phyloP scores from a whole-genome alignment of 1,140 invertebrate species.

The Aphidius gifuensis region DNA sequence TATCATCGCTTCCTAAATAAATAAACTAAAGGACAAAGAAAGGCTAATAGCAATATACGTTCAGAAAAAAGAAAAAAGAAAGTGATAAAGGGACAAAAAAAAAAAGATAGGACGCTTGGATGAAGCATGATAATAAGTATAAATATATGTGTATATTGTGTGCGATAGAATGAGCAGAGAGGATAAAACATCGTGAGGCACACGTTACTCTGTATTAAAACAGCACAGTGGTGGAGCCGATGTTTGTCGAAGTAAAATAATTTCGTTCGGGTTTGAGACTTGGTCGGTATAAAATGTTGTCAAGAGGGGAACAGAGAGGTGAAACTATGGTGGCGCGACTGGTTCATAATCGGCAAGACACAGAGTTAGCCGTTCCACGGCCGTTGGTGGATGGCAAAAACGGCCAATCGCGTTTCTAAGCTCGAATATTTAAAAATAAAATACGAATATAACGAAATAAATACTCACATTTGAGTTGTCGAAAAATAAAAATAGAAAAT shows the following conservation, averaged over 20 bases:
- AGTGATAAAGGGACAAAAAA: background rate
- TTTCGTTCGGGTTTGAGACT: conserved; percentile 27
- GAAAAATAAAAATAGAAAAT: too few relatives aligned
- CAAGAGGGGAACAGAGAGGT: background rate
- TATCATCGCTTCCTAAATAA: background rate
- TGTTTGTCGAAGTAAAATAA: conserved; percentile 36
- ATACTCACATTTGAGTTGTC: too few relatives aligned
- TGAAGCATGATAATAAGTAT: background rate
- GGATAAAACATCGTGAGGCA: background rate
- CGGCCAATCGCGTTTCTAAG: conserved; percentile 10
- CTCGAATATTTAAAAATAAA: too few relatives aligned
- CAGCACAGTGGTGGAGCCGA: conserved; percentile 25
- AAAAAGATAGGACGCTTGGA: conserved; percentile 6
- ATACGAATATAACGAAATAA: too few relatives aligned
- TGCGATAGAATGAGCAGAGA: background rate
- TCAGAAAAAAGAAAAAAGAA: background rate
- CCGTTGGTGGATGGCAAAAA: conserved; percentile 37
- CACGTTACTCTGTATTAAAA: background rate
- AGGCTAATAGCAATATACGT: background rate
- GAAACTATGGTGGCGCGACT: conserved; percentile 27
- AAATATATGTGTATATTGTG: background rate
- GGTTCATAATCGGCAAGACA: conserved; percentile 38
- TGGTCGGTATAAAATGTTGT: too few relatives aligned
- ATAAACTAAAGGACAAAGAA: conserved; percentile 2
- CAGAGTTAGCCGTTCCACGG: conserved; percentile 50